Evolutionary conservation across 2,113 vertebrate species (phyloP).

Genomic region (Hydrochoerus hydrochaeris): DNA sequence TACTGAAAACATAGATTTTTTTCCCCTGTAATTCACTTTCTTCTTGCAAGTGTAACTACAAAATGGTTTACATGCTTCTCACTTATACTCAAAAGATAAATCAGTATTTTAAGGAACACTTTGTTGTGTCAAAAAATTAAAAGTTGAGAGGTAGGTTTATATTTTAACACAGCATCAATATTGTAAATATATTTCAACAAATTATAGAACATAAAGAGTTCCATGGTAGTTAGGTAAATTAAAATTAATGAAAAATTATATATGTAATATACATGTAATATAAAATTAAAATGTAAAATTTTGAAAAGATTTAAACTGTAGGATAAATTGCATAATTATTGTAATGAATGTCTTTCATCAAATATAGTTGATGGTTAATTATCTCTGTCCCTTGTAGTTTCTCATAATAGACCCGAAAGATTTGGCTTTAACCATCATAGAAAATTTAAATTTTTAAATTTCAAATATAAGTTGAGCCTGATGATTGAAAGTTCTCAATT

Average conservation of each 20-base stretch:
- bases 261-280: background rate
- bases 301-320: background rate
- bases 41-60: background rate
- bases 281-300: background rate
- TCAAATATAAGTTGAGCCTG: background rate
- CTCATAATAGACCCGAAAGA: background rate
- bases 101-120: background rate
- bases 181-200: background rate
- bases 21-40: background rate
- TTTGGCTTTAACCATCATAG: background rate
- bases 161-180: background rate
- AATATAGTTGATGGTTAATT: background rate
- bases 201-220: background rate
- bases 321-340: background rate
- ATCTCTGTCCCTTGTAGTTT: background rate
- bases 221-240: background rate
- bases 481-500: background rate
- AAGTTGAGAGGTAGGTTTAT: background rate
- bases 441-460: background rate
- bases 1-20: background rate
- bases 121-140: background rate
- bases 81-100: background rate
- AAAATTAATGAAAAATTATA: background rate
- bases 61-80: background rate
- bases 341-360: background rate